Base-by-base conservation (phyloP, 2,113 vertebrate genomes). In the Galemys pyrenaicus region DNA sequence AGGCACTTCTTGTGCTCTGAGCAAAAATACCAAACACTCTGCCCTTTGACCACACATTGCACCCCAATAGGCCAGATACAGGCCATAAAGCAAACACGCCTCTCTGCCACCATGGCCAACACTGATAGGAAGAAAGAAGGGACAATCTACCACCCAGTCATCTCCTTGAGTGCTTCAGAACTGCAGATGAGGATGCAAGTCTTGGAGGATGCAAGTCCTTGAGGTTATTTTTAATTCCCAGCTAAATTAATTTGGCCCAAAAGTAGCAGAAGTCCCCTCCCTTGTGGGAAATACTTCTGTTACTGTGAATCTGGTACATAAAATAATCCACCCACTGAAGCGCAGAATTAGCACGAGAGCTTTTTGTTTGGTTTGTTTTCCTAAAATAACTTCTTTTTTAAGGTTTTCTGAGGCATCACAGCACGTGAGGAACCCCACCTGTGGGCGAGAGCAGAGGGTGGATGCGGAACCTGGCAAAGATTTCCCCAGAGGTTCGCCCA, bases 241-340 rank as follows among this genome's bases (percentile, higher is more conserved):
- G 89, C 73, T 67, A 95, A 91, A 92, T 89, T 71, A 92, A 91
- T 39, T 54, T 91, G 91, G 78, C 3, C 0, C 84, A 28, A 85
- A 91, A 86, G 87, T 49, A 91, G 73, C 86, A 80, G 92, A 83
- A 96, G 89, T 88, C 74, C 85, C 82, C 92, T 91, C 89, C 49
- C 60, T 26, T 73, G 86, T n/a, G 93, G 95, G 92, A 88, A 91
- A 87, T 51, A 78, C 71, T 95, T 95, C 92, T 94, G 91, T 87
- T 71, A 68, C 96, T 84, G 87, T 54, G 92, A 92, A 60, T 89
- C 86, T 94, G 83, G 79, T 89, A 64, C 91, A 60, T 70, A 92
- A 77, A 85, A 91, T 39, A 94, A 83, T 75, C 91, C 91, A 83
- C 92, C 95, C 95, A 96, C 94, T n/a, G 83, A 46, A 19, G 78